phyloP scores from a whole-genome alignment of 1,140 invertebrate genomes.

The Plodia interpunctella region DNA sequence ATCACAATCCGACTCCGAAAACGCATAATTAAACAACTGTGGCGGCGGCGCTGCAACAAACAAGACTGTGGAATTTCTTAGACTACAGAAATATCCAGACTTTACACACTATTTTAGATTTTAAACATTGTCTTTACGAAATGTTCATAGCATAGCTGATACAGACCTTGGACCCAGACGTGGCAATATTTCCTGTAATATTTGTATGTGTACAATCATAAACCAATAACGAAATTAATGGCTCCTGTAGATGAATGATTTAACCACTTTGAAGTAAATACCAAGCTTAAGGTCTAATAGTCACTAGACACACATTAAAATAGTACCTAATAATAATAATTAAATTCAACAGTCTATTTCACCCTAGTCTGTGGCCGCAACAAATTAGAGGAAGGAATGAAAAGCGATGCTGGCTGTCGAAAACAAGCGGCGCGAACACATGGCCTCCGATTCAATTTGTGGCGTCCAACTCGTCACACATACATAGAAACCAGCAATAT shows the following conservation, averaged over 20 bases:
- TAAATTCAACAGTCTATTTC: neutral
- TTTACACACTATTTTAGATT: neutral
- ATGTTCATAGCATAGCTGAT: too few relatives aligned
- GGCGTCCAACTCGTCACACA: constrained; percentile 28
- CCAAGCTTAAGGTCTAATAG: too few relatives aligned
- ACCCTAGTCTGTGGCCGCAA: neutral
- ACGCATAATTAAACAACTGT: constrained; percentile 18
- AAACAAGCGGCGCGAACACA: neutral
- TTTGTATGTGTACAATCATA: too few relatives aligned
- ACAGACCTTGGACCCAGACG: too few relatives aligned
- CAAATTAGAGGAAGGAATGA: constrained; percentile 6
- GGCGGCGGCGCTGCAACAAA: neutral
- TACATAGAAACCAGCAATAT: constrained; percentile 7
- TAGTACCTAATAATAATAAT: too few relatives aligned
- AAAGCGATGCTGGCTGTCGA: neutral
- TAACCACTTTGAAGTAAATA: too few relatives aligned
- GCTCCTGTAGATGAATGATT: too few relatives aligned
- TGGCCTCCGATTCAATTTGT: constrained; percentile 34
- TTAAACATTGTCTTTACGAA: too few relatives aligned
- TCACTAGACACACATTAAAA: too few relatives aligned
- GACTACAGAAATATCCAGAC: neutral
- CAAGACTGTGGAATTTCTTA: neutral
- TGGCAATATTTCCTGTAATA: too few relatives aligned
- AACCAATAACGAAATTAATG: too few relatives aligned
- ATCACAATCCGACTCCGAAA: neutral